phyloP scores from a whole-genome alignment of 2,113 vertebrate species.

The Myanophis thanlyinensis region DNA sequence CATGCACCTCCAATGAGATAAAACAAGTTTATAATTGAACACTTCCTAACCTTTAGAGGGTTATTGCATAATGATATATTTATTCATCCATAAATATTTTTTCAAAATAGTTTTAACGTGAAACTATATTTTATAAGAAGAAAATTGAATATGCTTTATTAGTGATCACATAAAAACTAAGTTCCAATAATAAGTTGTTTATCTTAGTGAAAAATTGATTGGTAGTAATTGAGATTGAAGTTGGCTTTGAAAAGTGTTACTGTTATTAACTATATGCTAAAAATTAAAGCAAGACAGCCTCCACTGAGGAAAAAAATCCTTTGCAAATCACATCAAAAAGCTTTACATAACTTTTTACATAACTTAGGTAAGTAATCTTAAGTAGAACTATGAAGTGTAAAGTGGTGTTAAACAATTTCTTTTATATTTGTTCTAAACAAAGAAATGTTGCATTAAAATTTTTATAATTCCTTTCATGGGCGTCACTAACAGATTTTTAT shows the following conservation, averaged over 20 bases:
- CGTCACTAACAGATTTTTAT: background rate
- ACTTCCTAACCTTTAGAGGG: background rate
- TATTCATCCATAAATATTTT: background rate
- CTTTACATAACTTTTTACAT: no score
- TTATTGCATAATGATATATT: background rate
- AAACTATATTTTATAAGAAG: background rate
- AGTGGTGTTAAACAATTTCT: constrained; percentile 1
- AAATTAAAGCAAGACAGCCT: background rate
- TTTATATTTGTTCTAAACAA: background rate
- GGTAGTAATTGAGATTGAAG: background rate
- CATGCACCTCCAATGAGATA: background rate
- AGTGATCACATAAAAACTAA: background rate
- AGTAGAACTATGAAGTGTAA: background rate
- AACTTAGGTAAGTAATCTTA: background rate
- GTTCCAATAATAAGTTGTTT: background rate
- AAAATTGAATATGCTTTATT: background rate
- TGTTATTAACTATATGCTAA: background rate
- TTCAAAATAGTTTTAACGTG: background rate
- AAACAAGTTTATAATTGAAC: background rate
- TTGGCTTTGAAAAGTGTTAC: background rate
- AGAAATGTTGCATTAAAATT: constrained; percentile 14
- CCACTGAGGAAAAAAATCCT: background rate
- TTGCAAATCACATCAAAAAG: constrained; percentile 4
- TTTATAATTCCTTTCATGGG: background rate
- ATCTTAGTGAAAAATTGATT: background rate